Evolutionary conservation across 2,888 invertebrate species (phyloP).

Genomic region (Drosophila putrida): DNA sequence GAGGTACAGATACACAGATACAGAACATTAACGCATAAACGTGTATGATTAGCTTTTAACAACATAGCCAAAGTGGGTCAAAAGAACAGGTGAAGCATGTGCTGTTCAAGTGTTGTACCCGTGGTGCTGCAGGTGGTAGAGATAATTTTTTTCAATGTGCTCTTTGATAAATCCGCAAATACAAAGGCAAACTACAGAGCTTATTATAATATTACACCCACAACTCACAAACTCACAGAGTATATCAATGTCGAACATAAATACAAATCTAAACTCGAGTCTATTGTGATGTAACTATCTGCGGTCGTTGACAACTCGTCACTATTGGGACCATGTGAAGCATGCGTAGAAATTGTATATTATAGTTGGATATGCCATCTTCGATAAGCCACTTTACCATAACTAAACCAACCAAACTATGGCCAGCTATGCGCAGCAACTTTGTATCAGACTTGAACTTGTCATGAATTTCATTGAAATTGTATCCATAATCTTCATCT

Average conservation of each 20-base stretch:
- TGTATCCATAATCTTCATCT: slow-evolving; percentile 20
- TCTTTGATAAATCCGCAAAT: slow-evolving; percentile 63
- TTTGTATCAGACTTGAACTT: slow-evolving; percentile 50
- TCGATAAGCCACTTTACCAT: slow-evolving; percentile 39
- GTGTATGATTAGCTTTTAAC: slow-evolving; percentile 67
- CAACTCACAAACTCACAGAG: slow-evolving; percentile 47
- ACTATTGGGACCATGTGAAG: slow-evolving; percentile 27
- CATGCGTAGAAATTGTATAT: slow-evolving; percentile 4
- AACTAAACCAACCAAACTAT: slow-evolving; percentile 30
- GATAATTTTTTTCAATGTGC: slow-evolving; percentile 27
- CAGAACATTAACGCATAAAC: slow-evolving; percentile 23
- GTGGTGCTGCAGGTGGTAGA: background rate
- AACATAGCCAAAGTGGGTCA: slow-evolving; percentile 67
- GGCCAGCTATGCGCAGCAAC: slow-evolving; percentile 38
- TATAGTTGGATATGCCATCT: slow-evolving; percentile 19
- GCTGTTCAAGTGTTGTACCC: slow-evolving; percentile 7
- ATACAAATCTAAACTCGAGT: slow-evolving; percentile 32
- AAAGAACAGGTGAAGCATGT: slow-evolving; percentile 63
- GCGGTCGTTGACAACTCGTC: slow-evolving; percentile 41
- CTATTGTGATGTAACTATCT: slow-evolving; percentile 46
- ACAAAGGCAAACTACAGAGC: slow-evolving; percentile 51
- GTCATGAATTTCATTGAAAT: slow-evolving; percentile 18
- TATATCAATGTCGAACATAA: slow-evolving; percentile 76
- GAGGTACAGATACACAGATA: slow-evolving; percentile 16
- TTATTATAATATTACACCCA: slow-evolving; percentile 73